Base-by-base conservation (phyloP, 2,888 invertebrate species). In the Bombylius major region DNA sequence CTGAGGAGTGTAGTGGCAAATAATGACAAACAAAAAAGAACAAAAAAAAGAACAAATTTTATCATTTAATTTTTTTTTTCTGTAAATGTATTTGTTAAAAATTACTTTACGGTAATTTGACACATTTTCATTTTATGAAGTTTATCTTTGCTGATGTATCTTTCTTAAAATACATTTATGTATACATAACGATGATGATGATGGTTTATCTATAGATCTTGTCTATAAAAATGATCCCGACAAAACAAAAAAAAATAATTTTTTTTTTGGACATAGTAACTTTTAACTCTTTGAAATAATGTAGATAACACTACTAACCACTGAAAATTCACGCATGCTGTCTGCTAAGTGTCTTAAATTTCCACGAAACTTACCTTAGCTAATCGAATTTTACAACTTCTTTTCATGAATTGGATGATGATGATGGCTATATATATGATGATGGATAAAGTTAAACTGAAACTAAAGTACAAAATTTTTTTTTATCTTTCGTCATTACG, bases 321-420 rank as follows among this genome's bases (percentile, higher is more conserved):
- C 32, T 51, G 42, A 55, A n/a, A 47, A 47, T 55, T 55, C 55
- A 51, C 51, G 51, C 55, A 55, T 55, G 55, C 55, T 44, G 34
- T 51, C 51, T 46, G 51, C 47, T 47, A 47, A 51, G 48, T 47
- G 42, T 44, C 51, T 55, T 51, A 51, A 51, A 55, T 55, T 55
- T 50, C 55, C 51, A 44, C 55, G 47, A 48, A 51, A 51, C 55
- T 55, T 31, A 55, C 55, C 55, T 55, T 47, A 47, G 33, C 55
- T 55, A 55, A 55, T 55, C 51, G 51, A 55, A 55, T 32, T 55
- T 55, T 55, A 55, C 55, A 55, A 55, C 55, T 55, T 55, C 55
- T 55, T 55, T 55, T 55, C 39, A 11, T 11, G 12, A 11, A 42
- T 42, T 11, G 1, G 39, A 11, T 42, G 11, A 36, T 36, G 9